Conservation (phyloP, 1,140 invertebrate genomes). For the Samia ricini region DNA sequence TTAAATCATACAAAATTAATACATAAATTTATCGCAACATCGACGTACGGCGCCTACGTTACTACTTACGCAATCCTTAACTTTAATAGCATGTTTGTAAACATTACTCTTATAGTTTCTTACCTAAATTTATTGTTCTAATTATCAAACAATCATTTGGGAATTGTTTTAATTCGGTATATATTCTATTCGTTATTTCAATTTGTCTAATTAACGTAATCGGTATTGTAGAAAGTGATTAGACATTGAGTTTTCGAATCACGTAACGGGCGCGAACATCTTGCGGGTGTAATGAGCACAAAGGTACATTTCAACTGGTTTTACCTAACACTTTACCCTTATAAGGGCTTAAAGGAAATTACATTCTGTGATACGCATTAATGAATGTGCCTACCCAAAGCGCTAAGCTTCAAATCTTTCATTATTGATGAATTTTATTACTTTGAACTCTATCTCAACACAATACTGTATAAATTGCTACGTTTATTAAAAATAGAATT, state of each 20-base stretch:
- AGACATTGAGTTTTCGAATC: constrained; percentile 17
- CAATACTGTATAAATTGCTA: neutral
- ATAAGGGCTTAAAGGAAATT: neutral
- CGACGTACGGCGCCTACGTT: neutral
- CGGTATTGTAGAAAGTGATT: constrained; percentile 15
- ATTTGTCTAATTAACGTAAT: constrained; percentile 25
- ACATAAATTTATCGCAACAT: too few species aligned
- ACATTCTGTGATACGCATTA: neutral
- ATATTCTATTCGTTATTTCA: constrained; percentile 26
- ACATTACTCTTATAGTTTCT: neutral
- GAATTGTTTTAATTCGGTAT: constrained; percentile 3
- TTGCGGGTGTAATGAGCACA: constrained; percentile 7
- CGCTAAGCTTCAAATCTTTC: neutral
- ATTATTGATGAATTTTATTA: neutral
- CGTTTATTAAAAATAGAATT: too few species aligned
- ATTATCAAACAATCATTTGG: constrained; percentile 8
- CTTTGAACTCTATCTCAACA: neutral
- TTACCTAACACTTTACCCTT: neutral
- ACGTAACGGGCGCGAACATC: constrained; percentile 18
- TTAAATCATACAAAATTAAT: too few species aligned
- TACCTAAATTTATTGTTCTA: constrained; percentile 6
- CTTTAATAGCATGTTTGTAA: too few species aligned
- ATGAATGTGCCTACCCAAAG: neutral
- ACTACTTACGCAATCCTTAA: too few species aligned
- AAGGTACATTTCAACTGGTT: constrained; percentile 2